phyloP scores from a whole-genome alignment of 2,888 invertebrate genomes.

The Nymphalis polychloros region DNA sequence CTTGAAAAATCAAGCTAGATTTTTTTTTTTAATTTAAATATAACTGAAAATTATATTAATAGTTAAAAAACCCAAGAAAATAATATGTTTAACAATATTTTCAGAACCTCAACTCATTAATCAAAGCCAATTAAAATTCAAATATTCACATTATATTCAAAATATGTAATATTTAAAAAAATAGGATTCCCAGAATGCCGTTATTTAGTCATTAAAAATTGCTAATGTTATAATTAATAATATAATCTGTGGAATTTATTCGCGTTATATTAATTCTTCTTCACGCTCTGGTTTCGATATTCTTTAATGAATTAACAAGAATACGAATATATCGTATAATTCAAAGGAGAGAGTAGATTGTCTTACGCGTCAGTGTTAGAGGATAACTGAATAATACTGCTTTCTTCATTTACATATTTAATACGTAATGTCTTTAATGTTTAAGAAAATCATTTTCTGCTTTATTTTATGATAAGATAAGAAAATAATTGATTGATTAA shows the following conservation, averaged over 20 bases:
- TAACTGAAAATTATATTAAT: neutral
- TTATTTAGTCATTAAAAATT: conserved; percentile 7
- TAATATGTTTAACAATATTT: neutral
- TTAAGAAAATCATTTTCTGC: no score
- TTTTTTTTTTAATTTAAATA: no score
- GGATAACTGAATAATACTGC: no score
- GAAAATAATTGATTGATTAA: no score
- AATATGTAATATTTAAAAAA: neutral
- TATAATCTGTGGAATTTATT: conserved; percentile 11
- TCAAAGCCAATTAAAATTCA: neutral
- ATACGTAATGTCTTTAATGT: no score
- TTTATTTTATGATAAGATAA: no score
- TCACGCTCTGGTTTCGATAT: conserved; percentile 28
- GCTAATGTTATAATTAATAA: conserved; percentile 12
- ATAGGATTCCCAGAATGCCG: neutral
- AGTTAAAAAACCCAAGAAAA: neutral
- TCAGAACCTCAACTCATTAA: neutral
- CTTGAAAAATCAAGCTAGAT: no score
- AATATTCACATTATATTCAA: neutral
- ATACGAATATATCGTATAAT: conserved; percentile 37
- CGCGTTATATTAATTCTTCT: conserved; percentile 14
- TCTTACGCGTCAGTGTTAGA: neutral
- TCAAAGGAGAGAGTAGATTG: conserved; percentile 20
- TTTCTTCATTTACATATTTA: no score
- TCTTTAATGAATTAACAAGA: conserved; percentile 18